A percentile compares a stretch with the other conserved stretches of the same genome.
phyloP scores from a whole-genome alignment of 2,888 invertebrate species.

The Ophion costatus region DNA sequence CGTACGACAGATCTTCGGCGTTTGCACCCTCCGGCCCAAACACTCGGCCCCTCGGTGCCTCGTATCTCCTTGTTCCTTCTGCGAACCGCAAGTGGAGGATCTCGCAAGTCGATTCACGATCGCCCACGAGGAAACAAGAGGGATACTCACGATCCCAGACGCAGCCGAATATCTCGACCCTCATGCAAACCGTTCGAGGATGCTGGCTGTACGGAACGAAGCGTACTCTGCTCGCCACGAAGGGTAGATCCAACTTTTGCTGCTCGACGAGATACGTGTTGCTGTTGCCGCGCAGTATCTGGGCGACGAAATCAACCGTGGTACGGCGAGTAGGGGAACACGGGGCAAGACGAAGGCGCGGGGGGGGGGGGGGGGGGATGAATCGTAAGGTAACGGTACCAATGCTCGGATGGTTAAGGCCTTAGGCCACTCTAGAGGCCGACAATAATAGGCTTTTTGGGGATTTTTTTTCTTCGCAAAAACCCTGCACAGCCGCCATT shows the following conservation, averaged over 20 bases:
- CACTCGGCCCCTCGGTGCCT: slow-evolving; percentile 88
- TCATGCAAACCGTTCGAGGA: slow-evolving; percentile 95
- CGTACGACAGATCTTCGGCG: slow-evolving; percentile 92
- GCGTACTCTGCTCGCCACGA: slow-evolving; percentile 93
- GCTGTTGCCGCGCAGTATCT: slow-evolving; percentile 91
- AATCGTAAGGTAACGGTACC: too few species aligned
- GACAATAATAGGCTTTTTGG: too few species aligned
- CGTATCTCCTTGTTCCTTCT: slow-evolving; percentile 89
- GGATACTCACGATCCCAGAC: slow-evolving; percentile 88
- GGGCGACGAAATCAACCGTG: slow-evolving; percentile 67
- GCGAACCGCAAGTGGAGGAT: slow-evolving; percentile 67
- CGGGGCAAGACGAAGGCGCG: too few species aligned
- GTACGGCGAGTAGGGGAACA: too few species aligned
- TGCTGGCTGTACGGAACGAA: slow-evolving; percentile 95
- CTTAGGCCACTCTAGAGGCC: too few species aligned
- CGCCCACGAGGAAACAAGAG: background rate
- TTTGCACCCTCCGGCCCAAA: slow-evolving; percentile 87
- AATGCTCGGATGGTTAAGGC: too few species aligned
- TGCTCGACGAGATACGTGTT: slow-evolving; percentile 90
- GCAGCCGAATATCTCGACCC: slow-evolving; percentile 96
- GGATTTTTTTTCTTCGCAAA: too few species aligned
- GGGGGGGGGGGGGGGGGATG: too few species aligned
- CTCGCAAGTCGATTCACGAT: too few species aligned
- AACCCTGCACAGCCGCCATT: too few species aligned
- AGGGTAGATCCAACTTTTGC: slow-evolving; percentile 91